These are phyloP conservation scores for Melipona bicolor DNA, from an alignment of 2,888 invertebrate genomes.

Conservation along the genomic window DNA sequence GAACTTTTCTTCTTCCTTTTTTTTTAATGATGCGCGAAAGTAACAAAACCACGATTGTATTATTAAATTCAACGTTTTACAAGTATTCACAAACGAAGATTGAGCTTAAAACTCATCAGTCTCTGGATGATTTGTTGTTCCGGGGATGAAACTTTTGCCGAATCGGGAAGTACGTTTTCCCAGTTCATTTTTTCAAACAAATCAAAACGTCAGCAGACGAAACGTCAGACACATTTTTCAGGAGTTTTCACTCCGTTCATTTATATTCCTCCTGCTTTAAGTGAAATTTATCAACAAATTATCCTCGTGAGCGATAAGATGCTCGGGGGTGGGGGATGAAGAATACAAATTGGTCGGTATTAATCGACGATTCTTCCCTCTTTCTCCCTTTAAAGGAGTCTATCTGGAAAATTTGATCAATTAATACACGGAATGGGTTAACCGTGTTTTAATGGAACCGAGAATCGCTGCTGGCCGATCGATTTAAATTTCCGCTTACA, in stretches of 20 bases:
- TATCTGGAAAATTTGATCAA: conserved; percentile 28
- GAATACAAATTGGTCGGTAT: conserved; percentile 19
- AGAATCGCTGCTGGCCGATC: conserved; percentile 24
- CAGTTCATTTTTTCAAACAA: not conserved
- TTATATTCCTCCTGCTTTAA: conserved; percentile 1
- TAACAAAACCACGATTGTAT: not conserved
- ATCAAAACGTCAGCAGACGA: not conserved
- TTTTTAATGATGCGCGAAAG: not conserved
- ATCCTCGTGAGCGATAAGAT: not conserved
- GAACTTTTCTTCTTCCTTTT: too few species aligned
- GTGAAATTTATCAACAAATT: conserved; percentile 18
- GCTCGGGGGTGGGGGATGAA: not conserved
- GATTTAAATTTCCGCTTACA: conserved; percentile 41
- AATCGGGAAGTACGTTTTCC: too few species aligned
- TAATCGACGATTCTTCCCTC: not conserved
- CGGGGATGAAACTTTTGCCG: not conserved
- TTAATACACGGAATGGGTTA: conserved; percentile 22
- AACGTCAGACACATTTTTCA: not conserved
- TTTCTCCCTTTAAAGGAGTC: not conserved
- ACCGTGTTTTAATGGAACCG: conserved; percentile 24
- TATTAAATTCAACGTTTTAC: too few species aligned
- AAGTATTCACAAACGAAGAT: not conserved
- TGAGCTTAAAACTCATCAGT: not conserved
- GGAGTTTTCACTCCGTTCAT: not conserved
- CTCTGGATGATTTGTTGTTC: not conserved